Base-by-base conservation (phyloP, 2,888 invertebrate species). In the Dicycla oo region DNA sequence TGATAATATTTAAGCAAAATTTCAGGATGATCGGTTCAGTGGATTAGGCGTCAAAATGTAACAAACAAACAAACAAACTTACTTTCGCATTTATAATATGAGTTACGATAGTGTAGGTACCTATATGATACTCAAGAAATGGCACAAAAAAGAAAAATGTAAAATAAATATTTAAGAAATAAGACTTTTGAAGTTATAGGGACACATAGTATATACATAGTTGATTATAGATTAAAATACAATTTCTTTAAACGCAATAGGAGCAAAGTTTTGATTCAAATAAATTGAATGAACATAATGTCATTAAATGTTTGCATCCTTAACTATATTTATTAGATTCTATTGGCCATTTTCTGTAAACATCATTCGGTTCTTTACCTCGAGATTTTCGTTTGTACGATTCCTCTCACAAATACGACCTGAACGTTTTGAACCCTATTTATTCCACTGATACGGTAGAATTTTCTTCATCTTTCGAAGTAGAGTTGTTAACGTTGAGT, bases 401-500 rank as follows among this genome's bases (percentile, higher is more conserved):
- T 75, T 69, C 61, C 20, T 8, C 69, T 40, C 51, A 13, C 13
- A 13, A 18, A 45, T 43, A 53, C 47, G 18, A 40, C 7, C 18
- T n/a, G n/a, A 1, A 69, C n/a, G n/a, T 65, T 64, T 61, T 47
- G 38, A 43, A 54, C 54, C 63, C 61, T 78, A 62, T 69, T 47
- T 2, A 0, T 6, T 43, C 1, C 7, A 4, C 10, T 0, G 15
- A 61, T 70, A 75, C 62, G 65, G 76, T 63, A 47, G 43, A 66
- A 49, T 70, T 69, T 82, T 8, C 53, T 49, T 51, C 69, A 58
- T 30, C 6, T 15, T 49, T 8, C 61, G n/a, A 34, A 8, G 23
- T 30, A 53, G 15, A 58, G 64, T 67, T 73, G 80, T 80, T 78
- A 83, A 77, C 73, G 63, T 70, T 78, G 75, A 88, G 81, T 81